A percentile compares a stretch with the other conserved stretches of the same genome.
These are phyloP conservation scores for Acanthosepion lycidas DNA, from an alignment of 2,888 invertebrate genomes.

Conservation along the genomic window DNA sequence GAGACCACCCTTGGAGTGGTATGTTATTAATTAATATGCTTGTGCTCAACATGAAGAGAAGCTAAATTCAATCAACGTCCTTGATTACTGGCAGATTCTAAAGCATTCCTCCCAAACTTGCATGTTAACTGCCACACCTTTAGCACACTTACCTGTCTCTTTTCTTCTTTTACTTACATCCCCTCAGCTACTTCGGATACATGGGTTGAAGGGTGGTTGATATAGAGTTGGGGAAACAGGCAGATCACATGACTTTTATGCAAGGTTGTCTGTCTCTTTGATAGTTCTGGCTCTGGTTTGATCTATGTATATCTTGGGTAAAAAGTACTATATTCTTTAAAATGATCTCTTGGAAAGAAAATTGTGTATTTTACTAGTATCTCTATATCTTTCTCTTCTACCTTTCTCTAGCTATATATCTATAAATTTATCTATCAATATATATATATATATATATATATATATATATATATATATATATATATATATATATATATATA, in stretches of 20 bases:
- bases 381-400: too few species aligned
- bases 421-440: too few species aligned
- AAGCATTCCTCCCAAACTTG: neutral
- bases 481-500: too few species aligned
- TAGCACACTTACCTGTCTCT: neutral
- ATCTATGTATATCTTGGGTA: neutral
- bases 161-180: neutral
- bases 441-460: too few species aligned
- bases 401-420: too few species aligned
- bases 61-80: conserved; percentile 22
- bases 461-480: too few species aligned
- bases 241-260: neutral
- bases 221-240: neutral
- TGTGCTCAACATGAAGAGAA: conserved; percentile 21
- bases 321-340: neutral
- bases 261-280: neutral
- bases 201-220: neutral
- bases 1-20: conserved; percentile 33
- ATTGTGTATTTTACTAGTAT: neutral
- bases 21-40: conserved; percentile 33
- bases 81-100: conserved; percentile 21
- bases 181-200: neutral
- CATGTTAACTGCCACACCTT: conserved; percentile 33
- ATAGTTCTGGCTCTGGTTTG: neutral
- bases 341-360: neutral